Conservation (phyloP, 2,113 vertebrate genomes). For the Otocyon megalotis region DNA sequence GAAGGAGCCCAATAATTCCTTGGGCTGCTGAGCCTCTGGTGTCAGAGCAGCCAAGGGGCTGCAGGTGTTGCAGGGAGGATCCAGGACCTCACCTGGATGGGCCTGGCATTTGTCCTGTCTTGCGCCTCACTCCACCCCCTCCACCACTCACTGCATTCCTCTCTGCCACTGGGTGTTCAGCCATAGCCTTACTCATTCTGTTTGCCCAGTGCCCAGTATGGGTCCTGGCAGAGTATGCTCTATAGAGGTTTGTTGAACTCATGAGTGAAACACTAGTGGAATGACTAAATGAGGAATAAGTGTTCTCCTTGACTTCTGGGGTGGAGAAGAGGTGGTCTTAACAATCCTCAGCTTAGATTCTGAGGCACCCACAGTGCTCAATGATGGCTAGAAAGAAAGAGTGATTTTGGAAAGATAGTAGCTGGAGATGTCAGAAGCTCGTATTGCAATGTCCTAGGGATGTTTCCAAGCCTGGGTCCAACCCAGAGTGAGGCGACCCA, state of each 20-base stretch:
- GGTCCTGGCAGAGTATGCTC: neutral
- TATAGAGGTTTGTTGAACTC: neutral
- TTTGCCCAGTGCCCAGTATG: neutral
- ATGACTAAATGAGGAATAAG: neutral
- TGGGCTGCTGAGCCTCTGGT: neutral
- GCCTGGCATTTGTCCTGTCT: neutral
- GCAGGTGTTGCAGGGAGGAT: neutral
- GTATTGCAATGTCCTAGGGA: neutral
- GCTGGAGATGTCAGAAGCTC: neutral
- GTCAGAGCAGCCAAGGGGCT: neutral
- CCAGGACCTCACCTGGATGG: neutral
- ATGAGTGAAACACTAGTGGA: neutral
- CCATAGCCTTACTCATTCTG: neutral
- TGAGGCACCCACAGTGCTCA: neutral
- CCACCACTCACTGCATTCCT: neutral
- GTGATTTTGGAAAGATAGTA: neutral
- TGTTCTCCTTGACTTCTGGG: neutral
- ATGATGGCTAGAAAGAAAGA: neutral
- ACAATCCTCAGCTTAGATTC: neutral
- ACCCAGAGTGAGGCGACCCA: neutral
- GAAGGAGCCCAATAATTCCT: neutral
- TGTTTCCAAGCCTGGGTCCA: neutral
- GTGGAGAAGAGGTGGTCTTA: neutral
- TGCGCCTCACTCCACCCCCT: fast-evolving
- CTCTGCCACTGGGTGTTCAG: neutral